Percentiles rank a stretch among this genome's conserved stretches.
Evolutionary conservation across 2,113 vertebrate genomes (phyloP).

Genomic region (Tyrannus savana): DNA sequence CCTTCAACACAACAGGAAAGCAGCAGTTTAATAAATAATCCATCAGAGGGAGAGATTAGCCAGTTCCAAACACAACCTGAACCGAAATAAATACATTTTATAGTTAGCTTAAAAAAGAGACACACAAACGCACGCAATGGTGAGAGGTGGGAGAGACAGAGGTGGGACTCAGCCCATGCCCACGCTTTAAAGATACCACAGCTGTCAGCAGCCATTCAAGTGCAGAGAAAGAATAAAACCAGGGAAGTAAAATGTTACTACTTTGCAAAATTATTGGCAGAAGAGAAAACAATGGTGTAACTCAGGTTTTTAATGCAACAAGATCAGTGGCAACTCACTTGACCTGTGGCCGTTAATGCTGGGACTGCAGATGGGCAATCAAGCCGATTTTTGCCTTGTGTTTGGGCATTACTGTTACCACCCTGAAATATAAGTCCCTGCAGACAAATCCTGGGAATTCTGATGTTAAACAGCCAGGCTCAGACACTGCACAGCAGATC

Average conservation of each 20-base stretch:
- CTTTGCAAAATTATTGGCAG: background rate
- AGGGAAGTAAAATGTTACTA: background rate
- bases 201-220: background rate
- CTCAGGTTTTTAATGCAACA: background rate
- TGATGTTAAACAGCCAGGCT: background rate
- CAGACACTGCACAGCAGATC: background rate
- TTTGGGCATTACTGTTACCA: background rate
- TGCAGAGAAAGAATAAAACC: background rate
- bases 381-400: background rate
- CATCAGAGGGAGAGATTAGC: constrained; percentile 39
- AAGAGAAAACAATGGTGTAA: background rate
- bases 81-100: constrained; percentile 36
- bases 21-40: constrained; percentile 71
- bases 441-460: background rate
- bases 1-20: constrained; percentile 41
- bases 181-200: background rate
- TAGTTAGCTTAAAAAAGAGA: background rate
- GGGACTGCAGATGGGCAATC: background rate
- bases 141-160: background rate
- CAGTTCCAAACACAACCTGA: constrained; percentile 40
- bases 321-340: background rate
- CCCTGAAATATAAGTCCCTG: background rate
- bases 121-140: background rate
- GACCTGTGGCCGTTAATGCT: background rate
- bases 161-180: background rate